phyloP scores from a whole-genome alignment of 2,888 invertebrate species.

The Lasioglossum vierecki region DNA sequence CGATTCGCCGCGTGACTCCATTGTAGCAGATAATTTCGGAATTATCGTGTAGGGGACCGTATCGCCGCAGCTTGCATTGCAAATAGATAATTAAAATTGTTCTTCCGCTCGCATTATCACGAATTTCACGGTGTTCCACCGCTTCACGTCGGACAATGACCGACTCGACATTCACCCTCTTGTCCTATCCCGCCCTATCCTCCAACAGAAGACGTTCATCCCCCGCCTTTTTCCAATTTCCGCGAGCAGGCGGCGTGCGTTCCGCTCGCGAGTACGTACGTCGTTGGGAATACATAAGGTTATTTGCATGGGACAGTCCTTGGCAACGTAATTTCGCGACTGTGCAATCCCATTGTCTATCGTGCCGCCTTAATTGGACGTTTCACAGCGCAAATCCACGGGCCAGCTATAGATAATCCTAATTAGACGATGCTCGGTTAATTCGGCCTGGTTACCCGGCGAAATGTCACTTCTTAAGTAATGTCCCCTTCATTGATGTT shows the following conservation, averaged over 20 bases:
- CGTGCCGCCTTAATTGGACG: slow-evolving; percentile 75
- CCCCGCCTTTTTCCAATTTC: slow-evolving; percentile 37
- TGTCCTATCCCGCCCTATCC: slow-evolving; percentile 50
- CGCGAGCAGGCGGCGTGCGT: slow-evolving; percentile 5
- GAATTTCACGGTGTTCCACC: slow-evolving; percentile 43
- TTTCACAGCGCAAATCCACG: slow-evolving; percentile 76
- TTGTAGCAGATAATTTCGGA: not conserved
- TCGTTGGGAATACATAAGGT: slow-evolving; percentile 54
- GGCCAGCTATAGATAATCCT: slow-evolving; percentile 71
- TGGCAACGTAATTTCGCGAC: slow-evolving; percentile 61
- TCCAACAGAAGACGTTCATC: slow-evolving; percentile 46
- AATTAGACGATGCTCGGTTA: slow-evolving; percentile 68
- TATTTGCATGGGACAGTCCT: slow-evolving; percentile 63
- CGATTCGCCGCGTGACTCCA: not conserved
- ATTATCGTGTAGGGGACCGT: not conserved
- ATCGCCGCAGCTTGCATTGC: not conserved
- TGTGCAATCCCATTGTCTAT: slow-evolving; percentile 67
- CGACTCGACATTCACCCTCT: slow-evolving; percentile 41
- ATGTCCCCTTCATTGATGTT: slow-evolving; percentile 7
- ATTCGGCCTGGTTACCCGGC: slow-evolving; percentile 50
- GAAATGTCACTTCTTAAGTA: slow-evolving; percentile 36
- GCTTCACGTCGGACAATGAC: slow-evolving; percentile 49
- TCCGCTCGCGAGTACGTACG: slow-evolving; percentile 39
- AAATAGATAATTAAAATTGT: slow-evolving; percentile 19
- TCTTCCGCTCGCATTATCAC: slow-evolving; percentile 30